Conservation (phyloP, 1,140 invertebrate genomes). For the Heliconius eleuchia region DNA sequence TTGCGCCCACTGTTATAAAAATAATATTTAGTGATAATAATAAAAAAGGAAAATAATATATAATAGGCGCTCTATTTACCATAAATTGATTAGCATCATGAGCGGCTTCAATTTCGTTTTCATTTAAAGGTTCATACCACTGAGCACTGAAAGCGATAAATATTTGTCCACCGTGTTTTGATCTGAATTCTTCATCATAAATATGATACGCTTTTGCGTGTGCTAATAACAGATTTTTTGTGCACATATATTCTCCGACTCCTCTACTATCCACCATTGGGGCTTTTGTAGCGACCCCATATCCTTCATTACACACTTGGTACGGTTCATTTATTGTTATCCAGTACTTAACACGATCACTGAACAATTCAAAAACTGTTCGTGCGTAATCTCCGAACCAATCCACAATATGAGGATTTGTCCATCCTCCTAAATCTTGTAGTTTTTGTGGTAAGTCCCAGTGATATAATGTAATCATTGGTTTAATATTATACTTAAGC, state of each 20-base stretch:
- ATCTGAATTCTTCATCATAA: slow-evolving; percentile 75
- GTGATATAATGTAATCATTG: slow-evolving; percentile 85
- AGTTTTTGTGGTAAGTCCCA: slow-evolving; percentile 85
- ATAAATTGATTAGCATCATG: slow-evolving; percentile 72
- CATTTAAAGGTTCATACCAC: slow-evolving; percentile 74
- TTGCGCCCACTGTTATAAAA: slow-evolving; percentile 53
- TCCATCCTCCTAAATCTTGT: slow-evolving; percentile 84
- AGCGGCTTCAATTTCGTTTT: slow-evolving; percentile 75
- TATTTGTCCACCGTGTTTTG: slow-evolving; percentile 64
- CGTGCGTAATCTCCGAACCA: slow-evolving; percentile 84
- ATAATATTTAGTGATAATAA: slow-evolving; percentile 3
- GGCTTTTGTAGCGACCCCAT: slow-evolving; percentile 76
- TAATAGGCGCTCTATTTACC: slow-evolving; percentile 35
- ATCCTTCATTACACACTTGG: slow-evolving; percentile 82
- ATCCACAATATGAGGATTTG: slow-evolving; percentile 83
- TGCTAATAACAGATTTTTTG: slow-evolving; percentile 55
- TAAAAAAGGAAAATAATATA: neutral
- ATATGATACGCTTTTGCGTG: slow-evolving; percentile 81
- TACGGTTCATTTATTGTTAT: slow-evolving; percentile 87
- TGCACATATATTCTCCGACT: slow-evolving; percentile 77
- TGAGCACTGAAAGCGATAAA: slow-evolving; percentile 78
- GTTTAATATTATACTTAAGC: slow-evolving; percentile 76
- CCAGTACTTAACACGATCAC: slow-evolving; percentile 85
- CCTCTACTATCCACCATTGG: slow-evolving; percentile 76
- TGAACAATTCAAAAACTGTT: slow-evolving; percentile 82